Percentiles rank a stretch among this genome's conserved stretches.
Evolutionary conservation across 92 coral and sea anemone genomes (phyloP).

Genomic region (Umimayanthus kanabou): DNA sequence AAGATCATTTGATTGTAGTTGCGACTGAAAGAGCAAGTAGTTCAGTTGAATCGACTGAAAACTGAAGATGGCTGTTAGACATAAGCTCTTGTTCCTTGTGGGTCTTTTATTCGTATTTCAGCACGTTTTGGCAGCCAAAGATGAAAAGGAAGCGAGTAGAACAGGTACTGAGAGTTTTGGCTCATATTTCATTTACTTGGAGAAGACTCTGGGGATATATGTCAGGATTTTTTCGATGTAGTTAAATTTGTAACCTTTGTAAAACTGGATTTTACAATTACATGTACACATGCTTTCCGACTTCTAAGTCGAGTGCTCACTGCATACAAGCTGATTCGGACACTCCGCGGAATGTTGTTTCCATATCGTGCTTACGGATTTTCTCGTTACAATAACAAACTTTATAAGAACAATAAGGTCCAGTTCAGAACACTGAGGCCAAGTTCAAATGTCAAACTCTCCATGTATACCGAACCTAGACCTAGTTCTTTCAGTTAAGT

Average conservation of each 20-base stretch:
- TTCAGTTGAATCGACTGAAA: not conserved
- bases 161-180: not conserved
- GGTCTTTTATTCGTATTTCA: not conserved
- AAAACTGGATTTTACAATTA: too few species aligned
- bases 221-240: too few species aligned
- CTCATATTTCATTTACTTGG: not conserved
- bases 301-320: too few species aligned
- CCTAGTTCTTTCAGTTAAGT: too few species aligned
- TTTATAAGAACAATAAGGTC: not conserved
- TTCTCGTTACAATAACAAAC: not conserved
- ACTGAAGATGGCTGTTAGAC: not conserved
- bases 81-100: not conserved
- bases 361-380: too few species aligned
- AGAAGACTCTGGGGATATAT: not conserved
- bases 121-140: not conserved
- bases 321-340: too few species aligned
- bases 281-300: too few species aligned
- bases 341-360: too few species aligned
- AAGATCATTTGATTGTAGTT: constrained; percentile 8
- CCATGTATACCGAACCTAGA: too few species aligned
- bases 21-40: not conserved
- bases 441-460: not conserved
- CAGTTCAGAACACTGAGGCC: not conserved
- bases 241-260: not conserved
- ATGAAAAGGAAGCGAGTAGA: not conserved